These are phyloP conservation scores for Erythrolamprus reginae DNA, from an alignment of 2,113 vertebrate genomes.

Conservation along the genomic window DNA sequence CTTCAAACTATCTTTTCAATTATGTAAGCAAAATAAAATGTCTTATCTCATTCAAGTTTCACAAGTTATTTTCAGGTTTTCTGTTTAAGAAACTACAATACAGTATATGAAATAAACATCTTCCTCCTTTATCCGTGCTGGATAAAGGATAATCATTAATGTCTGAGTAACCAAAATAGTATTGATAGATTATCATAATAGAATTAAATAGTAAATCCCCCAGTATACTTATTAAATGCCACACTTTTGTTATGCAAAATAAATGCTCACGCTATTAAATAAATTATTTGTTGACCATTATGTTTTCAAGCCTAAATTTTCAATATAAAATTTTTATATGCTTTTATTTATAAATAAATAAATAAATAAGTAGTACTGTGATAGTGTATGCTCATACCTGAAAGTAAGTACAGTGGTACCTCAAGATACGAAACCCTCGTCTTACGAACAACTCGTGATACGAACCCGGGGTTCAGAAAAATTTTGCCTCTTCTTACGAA, in stretches of 20 bases:
- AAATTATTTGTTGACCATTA: background rate
- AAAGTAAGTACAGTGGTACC: too few relatives aligned
- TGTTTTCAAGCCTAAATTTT: background rate
- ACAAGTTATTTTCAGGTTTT: background rate
- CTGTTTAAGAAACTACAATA: background rate
- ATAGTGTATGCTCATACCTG: background rate
- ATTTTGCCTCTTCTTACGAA: too few relatives aligned
- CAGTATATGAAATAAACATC: background rate
- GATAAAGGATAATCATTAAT: background rate
- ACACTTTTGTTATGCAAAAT: background rate
- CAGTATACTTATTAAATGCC: background rate
- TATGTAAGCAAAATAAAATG: constrained; percentile 21
- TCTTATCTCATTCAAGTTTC: constrained; percentile 2
- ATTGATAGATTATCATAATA: constrained; percentile 37
- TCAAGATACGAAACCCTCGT: too few relatives aligned
- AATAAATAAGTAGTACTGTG: background rate
- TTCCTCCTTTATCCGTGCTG: constrained; percentile 4
- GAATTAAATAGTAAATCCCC: background rate
- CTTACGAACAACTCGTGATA: too few relatives aligned
- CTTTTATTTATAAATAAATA: constrained; percentile 1
- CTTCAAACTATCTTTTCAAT: constrained; percentile 25
- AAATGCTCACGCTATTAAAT: background rate
- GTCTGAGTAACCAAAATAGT: constrained; percentile 39
- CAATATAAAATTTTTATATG: background rate
- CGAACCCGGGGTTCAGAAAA: too few relatives aligned